Percentiles rank a stretch among this genome's conserved stretches.
Evolutionary conservation across 2,888 invertebrate species (phyloP).

Genomic region (Platycheirus rosarum): DNA sequence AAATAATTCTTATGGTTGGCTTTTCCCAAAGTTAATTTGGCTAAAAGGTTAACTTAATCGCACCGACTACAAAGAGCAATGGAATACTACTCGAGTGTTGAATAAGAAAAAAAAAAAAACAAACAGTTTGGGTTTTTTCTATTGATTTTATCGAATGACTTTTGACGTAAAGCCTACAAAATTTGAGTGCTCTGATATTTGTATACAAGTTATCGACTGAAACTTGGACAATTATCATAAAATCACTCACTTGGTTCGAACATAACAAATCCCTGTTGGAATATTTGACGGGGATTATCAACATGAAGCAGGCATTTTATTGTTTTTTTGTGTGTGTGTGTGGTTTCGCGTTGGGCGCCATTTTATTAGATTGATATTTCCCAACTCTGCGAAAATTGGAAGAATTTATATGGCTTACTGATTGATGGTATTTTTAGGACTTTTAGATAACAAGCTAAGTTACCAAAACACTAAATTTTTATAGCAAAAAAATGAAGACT

Average conservation of each 20-base stretch:
- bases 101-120: constrained; percentile 18
- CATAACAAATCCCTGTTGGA: constrained; percentile 14
- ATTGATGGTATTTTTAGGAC: constrained; percentile 42
- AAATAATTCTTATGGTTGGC: too few relatives aligned
- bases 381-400: constrained; percentile 25
- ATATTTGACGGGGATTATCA: constrained; percentile 23
- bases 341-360: constrained; percentile 53
- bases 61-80: constrained; percentile 11
- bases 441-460: constrained; percentile 18
- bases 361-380: constrained; percentile 44
- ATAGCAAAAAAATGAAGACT: not conserved
- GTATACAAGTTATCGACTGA: constrained; percentile 32
- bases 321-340: constrained; percentile 14
- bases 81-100: not conserved
- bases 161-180: constrained; percentile 43
- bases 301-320: constrained; percentile 21
- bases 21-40: constrained; percentile 53
- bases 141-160: constrained; percentile 25
- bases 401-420: constrained; percentile 48
- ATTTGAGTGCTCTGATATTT: constrained; percentile 31
- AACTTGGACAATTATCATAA: constrained; percentile 62
- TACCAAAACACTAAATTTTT: constrained; percentile 6
- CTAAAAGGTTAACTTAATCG: constrained; percentile 58
- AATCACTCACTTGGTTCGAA: constrained; percentile 42
- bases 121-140: constrained; percentile 23